Percentiles rank a stretch among this genome's conserved stretches.
Evolutionary conservation across 2,113 vertebrate genomes (phyloP).

Genomic region (Natator depressus): DNA sequence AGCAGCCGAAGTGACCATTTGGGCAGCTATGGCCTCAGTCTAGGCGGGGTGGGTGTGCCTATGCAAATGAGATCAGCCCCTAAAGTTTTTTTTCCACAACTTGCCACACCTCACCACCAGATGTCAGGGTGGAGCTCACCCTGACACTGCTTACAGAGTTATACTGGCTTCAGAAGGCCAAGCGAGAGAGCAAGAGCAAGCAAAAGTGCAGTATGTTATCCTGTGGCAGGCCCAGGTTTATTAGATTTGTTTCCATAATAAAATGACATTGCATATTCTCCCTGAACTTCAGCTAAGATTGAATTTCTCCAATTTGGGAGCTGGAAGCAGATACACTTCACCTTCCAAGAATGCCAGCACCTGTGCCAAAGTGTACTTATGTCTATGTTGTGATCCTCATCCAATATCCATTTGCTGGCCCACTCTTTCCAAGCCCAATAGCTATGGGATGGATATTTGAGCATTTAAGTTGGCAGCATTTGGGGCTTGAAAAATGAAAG

Average conservation of each 20-base stretch:
- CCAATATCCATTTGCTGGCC: constrained; percentile 42
- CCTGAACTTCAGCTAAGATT: constrained; percentile 22
- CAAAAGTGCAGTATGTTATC: background rate
- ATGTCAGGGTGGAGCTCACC: no score
- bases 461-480: constrained; percentile 32
- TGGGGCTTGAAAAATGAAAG: background rate
- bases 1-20: no score
- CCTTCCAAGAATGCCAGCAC: background rate
- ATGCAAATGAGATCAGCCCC: no score
- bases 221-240: background rate
- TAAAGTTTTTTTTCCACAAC: no score
- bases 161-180: background rate
- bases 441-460: constrained; percentile 1
- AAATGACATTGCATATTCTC: background rate
- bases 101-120: no score
- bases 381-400: constrained; percentile 13
- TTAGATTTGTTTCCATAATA: constrained; percentile 4
- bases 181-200: background rate
- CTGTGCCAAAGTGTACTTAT: constrained; percentile 33
- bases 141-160: no score
- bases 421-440: constrained; percentile 17
- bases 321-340: constrained; percentile 1
- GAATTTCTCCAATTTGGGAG: background rate
- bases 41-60: no score
- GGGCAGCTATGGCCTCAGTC: no score